Evolutionary conservation across 2,888 invertebrate genomes (phyloP), one percentile per base, ranked within the genome.

Genomic region (Sipha maydis): DNA sequence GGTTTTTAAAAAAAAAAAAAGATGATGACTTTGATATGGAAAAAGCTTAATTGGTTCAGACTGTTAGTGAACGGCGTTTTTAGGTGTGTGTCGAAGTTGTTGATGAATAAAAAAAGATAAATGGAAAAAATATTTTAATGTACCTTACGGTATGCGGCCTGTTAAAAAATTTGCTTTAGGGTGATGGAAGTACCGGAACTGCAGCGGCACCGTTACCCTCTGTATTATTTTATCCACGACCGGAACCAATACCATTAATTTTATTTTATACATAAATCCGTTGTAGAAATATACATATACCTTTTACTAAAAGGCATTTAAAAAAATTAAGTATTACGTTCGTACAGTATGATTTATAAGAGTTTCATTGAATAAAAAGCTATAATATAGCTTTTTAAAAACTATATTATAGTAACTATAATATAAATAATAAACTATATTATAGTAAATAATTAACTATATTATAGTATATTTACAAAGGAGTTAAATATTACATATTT

Each of bases 91-190:
- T 56, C 54, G 73, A 71, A 31, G 77, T 56, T 38, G 71, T 34
- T 48, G 71, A 71, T 28, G 31, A 56, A 86, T 56, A 75, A 61
- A 88, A 88, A 88, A 80, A 88, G 38, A 88, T 80, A 71, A 88
- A 80, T 75, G 80, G 73, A 41, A 41, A 82, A 88, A 88, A 73
- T 88, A 80, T 86, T 86, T 79, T 86, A 86, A 86, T 86, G 79
- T 79, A 71, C 73, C 56, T 78, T 31, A 54, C 5, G 78, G 54
- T 83, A 25, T 7, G 31, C 31, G 3, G 61, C 21, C 67, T n/a
- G 73, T 78, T 78, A 54, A 85, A 83, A 75, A 31, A 41, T 17
- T 69, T 73, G 31, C 28, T 73, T n/a, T 56, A 14, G 86, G 86
- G 79, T 34, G 79, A 28, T 79, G 25, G 73, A 25, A 56, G 69